These are phyloP conservation scores for Hydrozoanthus gracilis DNA, from an alignment of 92 coral and sea anemone species.

Conservation along the genomic window DNA sequence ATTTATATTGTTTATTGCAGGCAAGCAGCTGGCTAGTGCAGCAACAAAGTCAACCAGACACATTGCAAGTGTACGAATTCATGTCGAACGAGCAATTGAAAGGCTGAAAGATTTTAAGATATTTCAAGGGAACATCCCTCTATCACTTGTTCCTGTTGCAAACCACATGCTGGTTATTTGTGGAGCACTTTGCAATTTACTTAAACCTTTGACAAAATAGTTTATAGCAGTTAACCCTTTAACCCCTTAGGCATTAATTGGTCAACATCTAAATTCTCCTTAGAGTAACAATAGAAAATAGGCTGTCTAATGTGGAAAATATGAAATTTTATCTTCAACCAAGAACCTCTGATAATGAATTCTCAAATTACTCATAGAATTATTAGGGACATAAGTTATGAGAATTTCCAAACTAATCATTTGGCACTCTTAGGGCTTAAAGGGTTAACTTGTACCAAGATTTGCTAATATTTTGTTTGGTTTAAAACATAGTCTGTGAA, in stretches of 20 bases:
- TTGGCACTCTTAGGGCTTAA: too few relatives aligned
- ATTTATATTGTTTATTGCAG: conserved; percentile 20
- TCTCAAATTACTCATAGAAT: too few relatives aligned
- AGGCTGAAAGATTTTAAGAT: conserved; percentile 67
- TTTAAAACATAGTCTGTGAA: too few relatives aligned
- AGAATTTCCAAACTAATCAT: too few relatives aligned
- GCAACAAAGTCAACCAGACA: conserved; percentile 61
- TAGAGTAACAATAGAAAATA: background rate
- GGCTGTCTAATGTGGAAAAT: too few relatives aligned
- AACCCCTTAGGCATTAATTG: background rate
- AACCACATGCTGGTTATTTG: conserved; percentile 29
- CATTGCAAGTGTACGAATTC: conserved; percentile 75
- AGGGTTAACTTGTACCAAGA: too few relatives aligned
- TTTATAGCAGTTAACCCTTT: conserved; percentile 2
- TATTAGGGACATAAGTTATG: too few relatives aligned
- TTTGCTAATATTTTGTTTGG: too few relatives aligned
- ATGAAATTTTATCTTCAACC: too few relatives aligned
- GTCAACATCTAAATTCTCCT: background rate
- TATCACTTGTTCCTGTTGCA: conserved; percentile 14
- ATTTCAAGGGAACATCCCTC: conserved; percentile 70
- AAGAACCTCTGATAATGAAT: too few relatives aligned
- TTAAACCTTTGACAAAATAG: conserved; percentile 51
- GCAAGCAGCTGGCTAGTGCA: conserved; percentile 68
- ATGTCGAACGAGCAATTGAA: conserved; percentile 58
- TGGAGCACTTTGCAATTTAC: conserved; percentile 41